Conservation (phyloP, 2,113 vertebrate species). For the Psittacara wagleri region DNA sequence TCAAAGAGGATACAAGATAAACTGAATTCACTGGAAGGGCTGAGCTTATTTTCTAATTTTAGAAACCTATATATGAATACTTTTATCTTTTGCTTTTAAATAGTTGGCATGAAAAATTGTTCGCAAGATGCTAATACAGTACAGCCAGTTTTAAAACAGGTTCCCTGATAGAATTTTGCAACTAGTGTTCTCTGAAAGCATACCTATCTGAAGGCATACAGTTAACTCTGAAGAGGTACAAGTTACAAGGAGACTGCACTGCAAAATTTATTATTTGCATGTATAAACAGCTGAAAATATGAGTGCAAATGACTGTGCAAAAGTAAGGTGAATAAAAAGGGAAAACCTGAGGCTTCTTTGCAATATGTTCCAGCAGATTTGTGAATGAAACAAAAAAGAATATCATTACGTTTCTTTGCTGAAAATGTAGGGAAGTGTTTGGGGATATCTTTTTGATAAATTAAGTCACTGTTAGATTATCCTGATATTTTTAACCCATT, state of each 20-base stretch:
- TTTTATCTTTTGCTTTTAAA: conserved; percentile 7
- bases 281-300: background rate
- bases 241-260: background rate
- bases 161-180: background rate
- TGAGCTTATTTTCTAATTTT: conserved; percentile 20
- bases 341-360: background rate
- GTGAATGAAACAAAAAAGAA: background rate
- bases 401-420: background rate
- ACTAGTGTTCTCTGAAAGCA: background rate
- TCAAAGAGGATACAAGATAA: background rate
- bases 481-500: conserved; percentile 8
- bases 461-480: conserved; percentile 5
- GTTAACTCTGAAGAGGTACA: background rate
- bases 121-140: background rate
- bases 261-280: background rate
- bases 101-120: background rate
- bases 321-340: background rate
- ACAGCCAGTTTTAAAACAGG: background rate
- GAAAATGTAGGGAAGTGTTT: background rate
- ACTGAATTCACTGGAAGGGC: background rate
- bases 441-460: background rate
- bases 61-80: background rate
- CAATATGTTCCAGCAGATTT: background rate
- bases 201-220: background rate
- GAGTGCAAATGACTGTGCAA: background rate